Conservation (phyloP, 1,140 invertebrate genomes). For the Meloidogyne chitwoodi region DNA sequence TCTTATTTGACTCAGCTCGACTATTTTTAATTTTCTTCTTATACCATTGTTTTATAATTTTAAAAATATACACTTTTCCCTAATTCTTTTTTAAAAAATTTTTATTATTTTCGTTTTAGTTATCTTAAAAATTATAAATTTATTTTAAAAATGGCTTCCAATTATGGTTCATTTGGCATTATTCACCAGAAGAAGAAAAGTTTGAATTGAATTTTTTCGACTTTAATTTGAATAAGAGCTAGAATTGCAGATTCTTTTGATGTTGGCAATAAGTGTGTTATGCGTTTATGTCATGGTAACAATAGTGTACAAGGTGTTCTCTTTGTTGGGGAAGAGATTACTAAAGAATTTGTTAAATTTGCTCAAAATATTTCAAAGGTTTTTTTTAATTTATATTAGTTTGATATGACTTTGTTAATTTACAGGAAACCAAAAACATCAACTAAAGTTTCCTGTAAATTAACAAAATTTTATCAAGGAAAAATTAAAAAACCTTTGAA, state of each 20-base stretch:
- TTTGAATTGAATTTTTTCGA: not conserved
- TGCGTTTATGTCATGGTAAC: constrained; percentile 82
- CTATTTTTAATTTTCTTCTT: no score
- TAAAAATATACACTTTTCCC: no score
- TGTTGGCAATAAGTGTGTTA: constrained; percentile 89
- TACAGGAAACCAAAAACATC: constrained; percentile 90
- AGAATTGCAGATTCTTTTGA: constrained; percentile 48
- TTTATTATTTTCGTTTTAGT: no score
- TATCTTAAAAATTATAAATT: no score
- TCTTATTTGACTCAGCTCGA: no score
- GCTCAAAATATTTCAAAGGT: constrained; percentile 46
- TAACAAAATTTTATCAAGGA: constrained; percentile 35
- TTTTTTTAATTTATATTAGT: not conserved
- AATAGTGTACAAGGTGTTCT: constrained; percentile 84
- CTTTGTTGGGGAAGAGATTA: constrained; percentile 76
- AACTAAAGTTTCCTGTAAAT: constrained; percentile 88
- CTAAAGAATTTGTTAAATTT: constrained; percentile 93
- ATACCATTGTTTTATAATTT: no score
- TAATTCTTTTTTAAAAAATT: no score
- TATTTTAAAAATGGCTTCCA: constrained; percentile 12
- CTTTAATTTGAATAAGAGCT: constrained; percentile 50
- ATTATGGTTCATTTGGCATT: constrained; percentile 51
- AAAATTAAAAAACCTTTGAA: constrained; percentile 34
- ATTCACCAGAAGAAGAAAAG: constrained; percentile 47
- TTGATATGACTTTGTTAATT: constrained; percentile 62